These are phyloP conservation scores for Lateolabrax maculatus DNA, from an alignment of 2,797 vertebrate species.

Conservation along the genomic window DNA sequence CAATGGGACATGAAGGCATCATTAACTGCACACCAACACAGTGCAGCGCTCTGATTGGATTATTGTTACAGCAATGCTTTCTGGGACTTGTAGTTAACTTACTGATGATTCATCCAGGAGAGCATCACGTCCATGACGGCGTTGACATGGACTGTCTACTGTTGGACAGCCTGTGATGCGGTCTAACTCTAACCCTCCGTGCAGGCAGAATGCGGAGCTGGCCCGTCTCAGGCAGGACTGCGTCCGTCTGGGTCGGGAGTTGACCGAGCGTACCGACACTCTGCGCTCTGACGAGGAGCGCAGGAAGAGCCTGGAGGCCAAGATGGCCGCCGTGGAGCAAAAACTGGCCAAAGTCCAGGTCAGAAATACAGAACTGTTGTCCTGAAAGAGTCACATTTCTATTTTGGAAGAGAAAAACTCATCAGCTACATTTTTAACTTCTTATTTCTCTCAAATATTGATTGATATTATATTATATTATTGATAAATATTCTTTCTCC, in stretches of 20 bases:
- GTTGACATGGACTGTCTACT: neutral
- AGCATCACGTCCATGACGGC: neutral
- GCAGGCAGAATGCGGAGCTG: conserved; percentile 91
- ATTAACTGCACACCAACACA: neutral
- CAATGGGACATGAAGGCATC: neutral
- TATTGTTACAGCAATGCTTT: neutral
- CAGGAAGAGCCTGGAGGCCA: conserved; percentile 86
- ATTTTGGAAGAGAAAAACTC: neutral
- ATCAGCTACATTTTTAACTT: neutral
- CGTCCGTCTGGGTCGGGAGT: conserved; percentile 86
- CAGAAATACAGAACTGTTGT: neutral
- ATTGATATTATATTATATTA: no score
- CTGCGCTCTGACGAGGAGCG: conserved; percentile 87
- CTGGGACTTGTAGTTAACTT: neutral
- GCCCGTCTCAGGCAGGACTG: conserved; percentile 91
- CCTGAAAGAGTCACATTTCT: neutral
- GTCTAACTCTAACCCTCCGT: neutral
- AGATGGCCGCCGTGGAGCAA: conserved; percentile 80
- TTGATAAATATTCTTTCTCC: no score
- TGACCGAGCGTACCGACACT: conserved; percentile 84
- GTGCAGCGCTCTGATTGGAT: neutral
- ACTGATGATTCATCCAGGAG: neutral
- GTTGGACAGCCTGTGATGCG: neutral
- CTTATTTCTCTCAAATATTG: neutral
- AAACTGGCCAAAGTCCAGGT: conserved; percentile 88